Base-by-base conservation (phyloP, 1,140 invertebrate genomes). In the Maconellicoccus hirsutus region DNA sequence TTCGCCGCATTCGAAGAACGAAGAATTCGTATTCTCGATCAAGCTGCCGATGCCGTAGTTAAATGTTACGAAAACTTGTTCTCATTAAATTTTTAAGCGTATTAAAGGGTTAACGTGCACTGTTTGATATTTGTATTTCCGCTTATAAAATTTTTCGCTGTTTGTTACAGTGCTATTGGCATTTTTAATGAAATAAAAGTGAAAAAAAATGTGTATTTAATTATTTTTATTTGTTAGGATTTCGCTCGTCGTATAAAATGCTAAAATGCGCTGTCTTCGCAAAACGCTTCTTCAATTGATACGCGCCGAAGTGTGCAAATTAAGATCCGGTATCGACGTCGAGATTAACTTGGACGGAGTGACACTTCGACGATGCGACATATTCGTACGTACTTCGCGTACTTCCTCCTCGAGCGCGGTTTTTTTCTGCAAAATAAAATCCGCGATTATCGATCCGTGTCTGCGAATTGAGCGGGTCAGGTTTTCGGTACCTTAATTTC, bases 341-440 rank as follows among this genome's bases (percentile, higher is more conserved):
- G 61, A 66, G 42, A 52, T 52, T 23, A 66, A 66, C 19, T 66
- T 66, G 61, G 61, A 66, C 25, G 61, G 61, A 25, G 61, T 66
- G 3, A 66, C 61, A 19, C 61, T 66, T 3, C 61, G 61, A 10
- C 61, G 21, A 16, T 66, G 21, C 10, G 19, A 66, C 61, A 66
- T 66, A 10, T 12, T 26, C 7, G 19, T 26, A 14, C 61, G 61
- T 25, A 66, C 10, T 25, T 66, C 61, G 10, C 61, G 61, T 66
- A 66, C 61, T 26, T 66, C 61, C 22, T 66, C 61, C 16, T 66
- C 61, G 3, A 66, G 21, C 3, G 25, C 61, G 25, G 7, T 66
- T 25, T 66, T 66, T 66, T 66, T 66, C 61, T 66, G 61, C 10
- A 66, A 66, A 25, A 26, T 26, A 66, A 66, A 66, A 26, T 16